Conservation (phyloP, 35 echinoderm and acorn worm species). For the Amphiura filiformis region DNA sequence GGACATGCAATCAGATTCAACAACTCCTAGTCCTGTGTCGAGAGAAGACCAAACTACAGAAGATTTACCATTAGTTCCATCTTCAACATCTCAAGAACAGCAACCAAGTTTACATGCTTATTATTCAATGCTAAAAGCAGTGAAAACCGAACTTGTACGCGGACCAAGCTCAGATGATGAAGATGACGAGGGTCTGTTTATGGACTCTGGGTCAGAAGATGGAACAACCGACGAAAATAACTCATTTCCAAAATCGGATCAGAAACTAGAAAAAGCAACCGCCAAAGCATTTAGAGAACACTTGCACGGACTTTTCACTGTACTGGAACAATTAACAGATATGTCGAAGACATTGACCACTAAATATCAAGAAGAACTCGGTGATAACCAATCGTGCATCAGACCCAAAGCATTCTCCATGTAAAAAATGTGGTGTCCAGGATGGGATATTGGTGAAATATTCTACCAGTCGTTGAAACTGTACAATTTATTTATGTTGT, state of each 20-base stretch:
- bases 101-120: slow-evolving; percentile 69
- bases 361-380: slow-evolving; percentile 85
- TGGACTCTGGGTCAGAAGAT: neutral
- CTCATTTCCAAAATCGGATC: neutral
- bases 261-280: slow-evolving; percentile 36
- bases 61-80: neutral
- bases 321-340: slow-evolving; percentile 80
- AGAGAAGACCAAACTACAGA: neutral
- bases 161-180: slow-evolving; percentile 53
- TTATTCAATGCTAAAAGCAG: slow-evolving; percentile 87
- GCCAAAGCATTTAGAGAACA: slow-evolving; percentile 88
- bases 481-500: too few relatives aligned
- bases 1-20: slow-evolving; percentile 71
- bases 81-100: slow-evolving; percentile 12
- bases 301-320: slow-evolving; percentile 76
- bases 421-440: neutral
- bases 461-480: too few relatives aligned
- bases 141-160: slow-evolving; percentile 81
- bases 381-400: slow-evolving; percentile 74
- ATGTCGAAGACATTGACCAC: slow-evolving; percentile 70
- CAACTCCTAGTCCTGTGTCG: neutral
- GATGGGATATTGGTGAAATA: too few relatives aligned
- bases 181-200: neutral
- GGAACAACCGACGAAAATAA: slow-evolving; percentile 30
- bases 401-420: slow-evolving; percentile 82